Conservation (phyloP, 2,797 vertebrate genomes). For the Pantherophis alleghaniensis region DNA sequence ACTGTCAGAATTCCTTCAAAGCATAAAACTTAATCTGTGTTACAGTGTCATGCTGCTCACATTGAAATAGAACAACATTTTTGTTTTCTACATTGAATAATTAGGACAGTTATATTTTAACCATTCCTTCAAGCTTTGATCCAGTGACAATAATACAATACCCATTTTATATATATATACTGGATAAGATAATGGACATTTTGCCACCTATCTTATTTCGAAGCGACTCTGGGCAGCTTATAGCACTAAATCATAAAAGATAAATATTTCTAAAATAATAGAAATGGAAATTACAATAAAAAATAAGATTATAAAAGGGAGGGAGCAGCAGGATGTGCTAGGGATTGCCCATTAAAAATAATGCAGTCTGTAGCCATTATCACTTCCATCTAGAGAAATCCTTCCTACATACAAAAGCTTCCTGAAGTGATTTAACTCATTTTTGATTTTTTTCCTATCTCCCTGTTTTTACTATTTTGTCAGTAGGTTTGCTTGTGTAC, state of each 20-base stretch:
- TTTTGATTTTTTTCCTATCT: not conserved
- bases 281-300: not conserved
- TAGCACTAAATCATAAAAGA: not conserved
- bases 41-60: not conserved
- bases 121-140: not conserved
- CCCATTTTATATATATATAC: not conserved
- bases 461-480: not conserved
- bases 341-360: not conserved
- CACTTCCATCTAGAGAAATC: not conserved
- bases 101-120: not conserved
- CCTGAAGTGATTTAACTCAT: not conserved
- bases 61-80: slow-evolving; percentile 15
- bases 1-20: not conserved
- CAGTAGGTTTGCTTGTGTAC: not conserved
- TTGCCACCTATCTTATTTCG: not conserved
- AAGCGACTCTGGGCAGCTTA: not conserved
- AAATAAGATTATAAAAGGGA: not conserved
- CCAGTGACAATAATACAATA: not conserved
- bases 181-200: not conserved
- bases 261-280: not conserved
- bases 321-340: not conserved
- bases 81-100: slow-evolving; percentile 14
- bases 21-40: not conserved
- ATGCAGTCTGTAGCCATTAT: not conserved
- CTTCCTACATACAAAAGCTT: not conserved